Percentiles rank a stretch among this genome's conserved stretches.
phyloP scores from a whole-genome alignment of 2,797 vertebrate species.

The Poecilia velifera region DNA sequence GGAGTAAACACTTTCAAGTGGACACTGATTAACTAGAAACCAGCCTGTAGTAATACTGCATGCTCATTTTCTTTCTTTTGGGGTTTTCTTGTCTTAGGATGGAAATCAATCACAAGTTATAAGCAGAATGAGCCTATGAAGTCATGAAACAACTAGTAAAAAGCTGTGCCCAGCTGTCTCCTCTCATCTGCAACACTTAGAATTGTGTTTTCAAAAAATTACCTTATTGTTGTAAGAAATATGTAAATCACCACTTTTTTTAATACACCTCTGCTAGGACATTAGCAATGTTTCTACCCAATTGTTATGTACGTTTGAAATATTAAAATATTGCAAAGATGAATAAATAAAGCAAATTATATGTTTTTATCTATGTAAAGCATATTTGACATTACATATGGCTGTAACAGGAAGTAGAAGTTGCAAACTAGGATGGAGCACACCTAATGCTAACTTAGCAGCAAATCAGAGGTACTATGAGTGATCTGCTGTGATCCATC shows the following conservation, averaged over 20 bases:
- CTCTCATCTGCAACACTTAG: background rate
- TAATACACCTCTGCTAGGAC: background rate
- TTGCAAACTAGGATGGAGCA: background rate
- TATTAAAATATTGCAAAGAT: background rate
- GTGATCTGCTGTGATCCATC: background rate
- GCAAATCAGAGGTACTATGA: too few relatives aligned
- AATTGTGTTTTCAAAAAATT: background rate
- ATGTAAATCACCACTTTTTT: background rate
- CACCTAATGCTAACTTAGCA: background rate
- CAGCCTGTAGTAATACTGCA: background rate
- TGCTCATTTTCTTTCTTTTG: too few relatives aligned
- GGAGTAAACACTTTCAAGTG: conserved; percentile 40
- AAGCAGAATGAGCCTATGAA: background rate
- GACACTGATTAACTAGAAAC: conserved; percentile 31
- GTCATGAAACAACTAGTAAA: background rate
- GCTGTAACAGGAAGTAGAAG: too few relatives aligned
- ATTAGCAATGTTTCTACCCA: background rate
- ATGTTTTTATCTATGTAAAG: background rate
- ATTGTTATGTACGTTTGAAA: background rate
- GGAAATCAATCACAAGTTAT: background rate
- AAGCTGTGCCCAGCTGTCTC: background rate
- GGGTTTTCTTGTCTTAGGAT: background rate
- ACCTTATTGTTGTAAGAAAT: background rate
- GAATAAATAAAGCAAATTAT: background rate
- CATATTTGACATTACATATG: background rate